A percentile compares a stretch with the other conserved stretches of the same genome.
Conservation (phyloP, 1,140 invertebrate genomes). For the Mizuhopecten yessoensis region DNA sequence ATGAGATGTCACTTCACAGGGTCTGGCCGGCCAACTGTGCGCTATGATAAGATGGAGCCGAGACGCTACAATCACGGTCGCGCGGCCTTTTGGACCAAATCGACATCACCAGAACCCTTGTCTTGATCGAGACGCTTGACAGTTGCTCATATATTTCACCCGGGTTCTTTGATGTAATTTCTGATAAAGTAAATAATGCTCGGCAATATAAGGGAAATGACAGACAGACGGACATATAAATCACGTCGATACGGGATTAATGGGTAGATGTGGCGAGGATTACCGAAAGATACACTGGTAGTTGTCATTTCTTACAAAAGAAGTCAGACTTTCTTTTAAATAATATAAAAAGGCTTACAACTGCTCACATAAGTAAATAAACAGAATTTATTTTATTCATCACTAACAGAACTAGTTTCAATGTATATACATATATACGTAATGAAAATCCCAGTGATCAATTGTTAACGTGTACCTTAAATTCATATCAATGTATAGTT, state of each 20-base stretch:
- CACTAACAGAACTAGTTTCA: no score
- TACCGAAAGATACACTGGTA: background rate
- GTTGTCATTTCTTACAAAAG: background rate
- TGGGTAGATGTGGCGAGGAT: background rate
- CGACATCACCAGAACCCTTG: constrained; percentile 17
- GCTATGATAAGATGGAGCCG: constrained; percentile 23
- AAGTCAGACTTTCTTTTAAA: background rate
- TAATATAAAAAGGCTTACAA: background rate
- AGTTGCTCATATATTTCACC: constrained; percentile 38
- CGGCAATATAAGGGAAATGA: constrained; percentile 32
- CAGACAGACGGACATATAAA: constrained; percentile 12
- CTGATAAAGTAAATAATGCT: constrained; percentile 39
- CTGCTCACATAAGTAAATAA: no score
- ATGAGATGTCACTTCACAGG: constrained; percentile 37
- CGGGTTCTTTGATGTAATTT: constrained; percentile 17
- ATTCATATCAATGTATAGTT: no score
- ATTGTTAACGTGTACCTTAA: no score
- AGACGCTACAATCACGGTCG: constrained; percentile 9
- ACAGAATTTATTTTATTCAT: no score
- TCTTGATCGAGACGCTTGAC: constrained; percentile 30
- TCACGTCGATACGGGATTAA: background rate
- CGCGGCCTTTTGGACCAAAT: constrained; percentile 31
- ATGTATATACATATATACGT: no score
- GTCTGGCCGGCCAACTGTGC: constrained; percentile 18
- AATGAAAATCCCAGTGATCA: no score